Evolutionary conservation across 2,888 invertebrate species (phyloP).

Genomic region (Cheilosia scutellata): DNA sequence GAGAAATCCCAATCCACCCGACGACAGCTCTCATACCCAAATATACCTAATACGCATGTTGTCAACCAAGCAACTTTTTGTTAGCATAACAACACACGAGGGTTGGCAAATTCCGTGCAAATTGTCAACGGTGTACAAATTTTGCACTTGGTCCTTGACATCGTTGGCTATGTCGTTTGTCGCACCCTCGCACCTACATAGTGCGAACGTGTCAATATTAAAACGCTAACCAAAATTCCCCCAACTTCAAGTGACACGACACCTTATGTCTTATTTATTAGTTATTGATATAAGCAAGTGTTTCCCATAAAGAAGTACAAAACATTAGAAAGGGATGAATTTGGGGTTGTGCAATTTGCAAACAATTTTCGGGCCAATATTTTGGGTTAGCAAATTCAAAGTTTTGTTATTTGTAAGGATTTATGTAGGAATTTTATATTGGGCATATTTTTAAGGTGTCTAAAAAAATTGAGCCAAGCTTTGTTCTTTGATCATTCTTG

Average conservation of each 20-base stretch:
- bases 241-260: slow-evolving; percentile 62
- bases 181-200: slow-evolving; percentile 57
- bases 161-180: slow-evolving; percentile 20
- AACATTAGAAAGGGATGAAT: slow-evolving; percentile 25
- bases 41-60: slow-evolving; percentile 41
- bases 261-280: slow-evolving; percentile 76
- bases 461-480: too few species aligned
- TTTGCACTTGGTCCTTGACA: slow-evolving; percentile 65
- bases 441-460: neutral
- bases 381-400: slow-evolving; percentile 27
- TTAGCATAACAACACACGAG: slow-evolving; percentile 67
- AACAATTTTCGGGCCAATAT: slow-evolving; percentile 24
- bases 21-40: slow-evolving; percentile 8
- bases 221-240: slow-evolving; percentile 41
- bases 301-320: slow-evolving; percentile 9
- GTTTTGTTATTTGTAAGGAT: neutral
- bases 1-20: slow-evolving; percentile 77
- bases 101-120: slow-evolving; percentile 47
- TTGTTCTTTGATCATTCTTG: too few species aligned
- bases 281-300: slow-evolving; percentile 73
- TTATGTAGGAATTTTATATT: neutral
- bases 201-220: slow-evolving; percentile 73
- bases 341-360: slow-evolving; percentile 40
- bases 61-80: slow-evolving; percentile 61
- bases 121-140: slow-evolving; percentile 58